Percentiles rank a stretch among this genome's conserved stretches.
Conservation (phyloP, 2,888 invertebrate species). For the Drosophila melanosoma region DNA sequence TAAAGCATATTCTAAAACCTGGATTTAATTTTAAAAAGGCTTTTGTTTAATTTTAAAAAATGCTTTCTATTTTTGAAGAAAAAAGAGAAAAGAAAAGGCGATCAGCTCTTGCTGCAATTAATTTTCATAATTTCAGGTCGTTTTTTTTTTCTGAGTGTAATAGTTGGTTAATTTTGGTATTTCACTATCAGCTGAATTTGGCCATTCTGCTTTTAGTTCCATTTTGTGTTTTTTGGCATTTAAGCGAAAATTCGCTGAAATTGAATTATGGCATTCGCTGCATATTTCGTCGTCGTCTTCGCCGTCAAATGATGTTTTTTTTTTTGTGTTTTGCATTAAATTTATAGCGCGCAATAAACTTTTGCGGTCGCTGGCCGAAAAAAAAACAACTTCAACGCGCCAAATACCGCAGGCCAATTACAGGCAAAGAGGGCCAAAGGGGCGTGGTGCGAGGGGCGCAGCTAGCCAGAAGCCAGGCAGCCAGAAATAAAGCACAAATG, state of each 20-base stretch:
- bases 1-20: neutral
- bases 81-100: too few species aligned
- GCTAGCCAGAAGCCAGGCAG: neutral
- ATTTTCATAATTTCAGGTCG: neutral
- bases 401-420: constrained; percentile 79
- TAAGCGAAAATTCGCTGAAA: constrained; percentile 55
- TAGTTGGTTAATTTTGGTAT: constrained; percentile 20
- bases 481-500: constrained; percentile 25
- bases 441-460: neutral
- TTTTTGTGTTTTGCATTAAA: constrained; percentile 65
- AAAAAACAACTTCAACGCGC: constrained; percentile 59
- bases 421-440: constrained; percentile 33
- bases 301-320: constrained; percentile 58
- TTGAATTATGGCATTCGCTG: constrained; percentile 70
- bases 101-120: neutral
- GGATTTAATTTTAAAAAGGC: too few species aligned
- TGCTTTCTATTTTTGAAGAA: too few species aligned
- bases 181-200: constrained; percentile 1
- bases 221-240: constrained; percentile 49
- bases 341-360: constrained; percentile 76
- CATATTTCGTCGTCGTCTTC: constrained; percentile 51
- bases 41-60: too few species aligned
- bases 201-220: constrained; percentile 53
- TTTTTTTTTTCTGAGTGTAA: neutral
- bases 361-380: constrained; percentile 67